Conservation (phyloP, 2,888 invertebrate species). For the Geophilus truncorum region DNA sequence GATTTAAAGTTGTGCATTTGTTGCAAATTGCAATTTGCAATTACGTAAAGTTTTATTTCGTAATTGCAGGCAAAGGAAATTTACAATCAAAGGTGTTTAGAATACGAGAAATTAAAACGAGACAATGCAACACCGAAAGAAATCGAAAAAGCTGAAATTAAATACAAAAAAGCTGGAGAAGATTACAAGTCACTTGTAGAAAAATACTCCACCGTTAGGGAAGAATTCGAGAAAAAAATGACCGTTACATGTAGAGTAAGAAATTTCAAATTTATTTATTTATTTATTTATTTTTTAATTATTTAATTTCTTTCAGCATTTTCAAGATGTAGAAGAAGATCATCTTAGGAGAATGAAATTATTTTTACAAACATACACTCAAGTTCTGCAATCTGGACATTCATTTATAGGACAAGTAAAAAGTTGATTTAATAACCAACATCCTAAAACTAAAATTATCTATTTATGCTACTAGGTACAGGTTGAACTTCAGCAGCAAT, state of each 20-base stretch:
- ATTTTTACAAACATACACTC: slow-evolving; percentile 82
- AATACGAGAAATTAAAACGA: slow-evolving; percentile 82
- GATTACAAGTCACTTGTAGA: slow-evolving; percentile 88
- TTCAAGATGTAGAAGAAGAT: slow-evolving; percentile 89
- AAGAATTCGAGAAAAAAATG: slow-evolving; percentile 95
- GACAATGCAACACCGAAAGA: slow-evolving; percentile 88
- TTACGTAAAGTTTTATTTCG: not conserved
- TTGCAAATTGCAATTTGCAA: too few relatives aligned
- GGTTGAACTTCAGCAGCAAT: slow-evolving; percentile 84
- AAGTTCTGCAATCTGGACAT: slow-evolving; percentile 81
- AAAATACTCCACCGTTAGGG: slow-evolving; percentile 83
- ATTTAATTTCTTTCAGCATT: slow-evolving; percentile 58
- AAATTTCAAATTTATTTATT: slow-evolving; percentile 20
- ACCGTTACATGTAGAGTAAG: slow-evolving; percentile 75
- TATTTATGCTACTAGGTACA: slow-evolving; percentile 76
- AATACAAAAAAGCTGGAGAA: slow-evolving; percentile 79
- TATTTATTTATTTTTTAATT: not conserved
- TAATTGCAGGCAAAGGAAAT: not conserved
- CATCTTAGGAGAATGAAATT: slow-evolving; percentile 93
- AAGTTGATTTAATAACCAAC: not conserved
- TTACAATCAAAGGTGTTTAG: slow-evolving; percentile 77
- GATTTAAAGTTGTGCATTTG: too few relatives aligned
- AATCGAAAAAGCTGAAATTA: slow-evolving; percentile 85
- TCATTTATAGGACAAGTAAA: slow-evolving; percentile 75
- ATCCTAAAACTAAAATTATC: not conserved